phyloP scores from a whole-genome alignment of 2,888 invertebrate species.

The Crossocerus cetratus region DNA sequence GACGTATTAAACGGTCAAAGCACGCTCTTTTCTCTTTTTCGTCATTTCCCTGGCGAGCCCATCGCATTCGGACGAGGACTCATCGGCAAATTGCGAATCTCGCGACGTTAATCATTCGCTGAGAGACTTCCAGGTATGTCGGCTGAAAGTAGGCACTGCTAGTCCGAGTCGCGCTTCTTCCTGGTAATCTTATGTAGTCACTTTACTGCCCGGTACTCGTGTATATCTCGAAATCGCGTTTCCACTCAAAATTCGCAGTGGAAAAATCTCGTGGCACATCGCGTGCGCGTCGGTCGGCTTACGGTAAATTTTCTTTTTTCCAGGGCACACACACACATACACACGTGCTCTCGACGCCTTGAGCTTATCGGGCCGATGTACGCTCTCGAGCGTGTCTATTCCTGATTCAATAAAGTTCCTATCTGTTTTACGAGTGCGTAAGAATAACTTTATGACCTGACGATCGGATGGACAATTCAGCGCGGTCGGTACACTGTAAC shows the following conservation, averaged over 20 bases:
- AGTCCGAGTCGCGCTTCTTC: not conserved
- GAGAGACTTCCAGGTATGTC: not conserved
- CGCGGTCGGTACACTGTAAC: slow-evolving; percentile 21
- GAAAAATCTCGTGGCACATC: too few species aligned
- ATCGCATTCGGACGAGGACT: not conserved
- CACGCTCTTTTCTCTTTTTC: slow-evolving; percentile 24
- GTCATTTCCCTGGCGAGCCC: not conserved
- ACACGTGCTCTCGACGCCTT: not conserved
- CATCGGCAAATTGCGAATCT: not conserved
- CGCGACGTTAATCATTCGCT: not conserved
- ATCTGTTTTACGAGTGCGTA: slow-evolving; percentile 57
- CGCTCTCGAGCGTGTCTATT: slow-evolving; percentile 51
- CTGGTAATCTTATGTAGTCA: slow-evolving; percentile 2
- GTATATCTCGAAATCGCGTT: slow-evolving; percentile 1
- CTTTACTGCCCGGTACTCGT: not conserved
- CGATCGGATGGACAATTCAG: slow-evolving; percentile 33
- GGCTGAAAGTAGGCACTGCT: not conserved
- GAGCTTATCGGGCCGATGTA: slow-evolving; percentile 35
- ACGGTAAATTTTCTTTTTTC: not conserved
- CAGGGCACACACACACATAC: too few species aligned
- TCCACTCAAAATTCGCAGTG: not conserved
- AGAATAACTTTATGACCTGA: slow-evolving; percentile 55
- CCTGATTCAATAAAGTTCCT: slow-evolving; percentile 56
- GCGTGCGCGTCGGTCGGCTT: too few species aligned
- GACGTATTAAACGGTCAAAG: slow-evolving; percentile 31